Conservation (phyloP, 2,888 invertebrate species). For the Euplexia lucipara region DNA sequence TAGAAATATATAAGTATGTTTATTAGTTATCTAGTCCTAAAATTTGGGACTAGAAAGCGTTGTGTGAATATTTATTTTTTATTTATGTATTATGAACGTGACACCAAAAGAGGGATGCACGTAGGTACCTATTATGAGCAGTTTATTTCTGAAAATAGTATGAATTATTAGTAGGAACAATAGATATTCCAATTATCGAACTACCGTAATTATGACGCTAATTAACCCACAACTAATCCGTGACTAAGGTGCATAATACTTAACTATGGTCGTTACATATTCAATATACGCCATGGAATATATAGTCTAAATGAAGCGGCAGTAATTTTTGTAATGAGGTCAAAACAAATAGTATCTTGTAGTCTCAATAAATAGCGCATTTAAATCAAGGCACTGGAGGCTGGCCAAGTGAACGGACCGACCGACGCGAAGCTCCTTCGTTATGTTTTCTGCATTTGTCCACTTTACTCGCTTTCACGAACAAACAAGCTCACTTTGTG, state of each 20-base stretch:
- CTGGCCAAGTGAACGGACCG: conserved; percentile 78
- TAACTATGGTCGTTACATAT: conserved; percentile 14
- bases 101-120: background rate
- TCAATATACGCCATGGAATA: conserved; percentile 6
- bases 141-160: too few species aligned
- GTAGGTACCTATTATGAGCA: too few species aligned
- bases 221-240: background rate
- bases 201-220: background rate
- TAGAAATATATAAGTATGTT: too few species aligned
- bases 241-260: background rate
- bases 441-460: conserved; percentile 84
- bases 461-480: conserved; percentile 85
- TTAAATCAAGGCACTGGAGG: conserved; percentile 85
- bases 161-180: too few species aligned
- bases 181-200: background rate
- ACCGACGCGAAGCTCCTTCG: conserved; percentile 73
- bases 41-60: too few species aligned
- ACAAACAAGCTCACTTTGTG: conserved; percentile 84
- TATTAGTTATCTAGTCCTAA: too few species aligned
- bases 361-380: conserved; percentile 80
- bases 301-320: conserved; percentile 42
- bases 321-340: conserved; percentile 62
- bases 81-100: too few species aligned
- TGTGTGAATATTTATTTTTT: too few species aligned
- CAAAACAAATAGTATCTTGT: conserved; percentile 68